Base-by-base conservation (phyloP, 2,797 vertebrate genomes). In the Mareca penelope region DNA sequence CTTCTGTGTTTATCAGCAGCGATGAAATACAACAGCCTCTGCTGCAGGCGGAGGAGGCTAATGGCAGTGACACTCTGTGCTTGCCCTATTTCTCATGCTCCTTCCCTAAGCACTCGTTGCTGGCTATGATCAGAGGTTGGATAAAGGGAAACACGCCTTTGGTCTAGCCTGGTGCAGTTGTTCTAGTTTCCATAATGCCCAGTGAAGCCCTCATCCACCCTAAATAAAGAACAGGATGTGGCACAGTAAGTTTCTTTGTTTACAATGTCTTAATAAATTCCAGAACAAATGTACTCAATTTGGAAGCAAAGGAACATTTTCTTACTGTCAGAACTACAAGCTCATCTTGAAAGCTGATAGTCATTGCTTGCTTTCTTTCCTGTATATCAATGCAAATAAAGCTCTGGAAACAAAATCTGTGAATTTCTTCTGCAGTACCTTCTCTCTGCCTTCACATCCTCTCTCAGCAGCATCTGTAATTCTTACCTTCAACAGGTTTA, bases 161-260 rank as follows among this genome's bases (percentile, higher is more conserved):
- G 56, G 35, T 89, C 91, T 71, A 91, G 78, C 42, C 71, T 60
- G 31, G 35, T 24, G 23, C 21, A 50, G 75, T 88, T 9, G 4
- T 86, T 91, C 39, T 22, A 53, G 60, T 95, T 91, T 91, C 75
- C 5, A 4, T 70, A 50, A 78, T 68, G 81, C 92, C 90, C 88
- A 81, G 77, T n/a, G 77, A 88, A 90, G 48, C 71, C 50, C 40
- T 89, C 84, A 72, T 87, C 72, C 72, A 85, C 80, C n/a, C 56
- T 72, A 93, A 91, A 92, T 56, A 96, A 95, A 92, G 89, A 91
- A 88, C 83, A 86, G 89, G 83, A 95, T 90, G 78, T 92, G 80
- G 78, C 80, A 90, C 78, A 87, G 64, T 70, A 76, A 69, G 82
- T 88, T 91, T 92, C 94, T 93, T 88, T 94, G 68, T 95, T 91